Base-by-base conservation (phyloP, 1,140 invertebrate species). In the Ditylenchus dipsaci region DNA sequence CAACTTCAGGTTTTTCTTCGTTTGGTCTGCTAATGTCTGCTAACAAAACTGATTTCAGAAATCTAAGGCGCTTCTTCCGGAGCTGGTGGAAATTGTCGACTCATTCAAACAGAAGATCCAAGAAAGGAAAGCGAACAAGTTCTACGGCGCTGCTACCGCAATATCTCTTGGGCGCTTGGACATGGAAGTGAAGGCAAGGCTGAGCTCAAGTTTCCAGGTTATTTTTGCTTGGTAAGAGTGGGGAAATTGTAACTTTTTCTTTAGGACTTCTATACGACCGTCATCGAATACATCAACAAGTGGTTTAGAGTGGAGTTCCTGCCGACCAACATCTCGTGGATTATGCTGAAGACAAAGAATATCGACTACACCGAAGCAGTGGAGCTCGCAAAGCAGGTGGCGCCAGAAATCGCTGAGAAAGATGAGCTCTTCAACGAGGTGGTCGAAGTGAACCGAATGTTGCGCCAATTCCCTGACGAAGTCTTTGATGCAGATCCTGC, bases 221-320 rank as follows among this genome's bases (percentile, higher is more conserved):
- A 8, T 67, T 67, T 67, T 68, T 67, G 65, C 11, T 13, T n/a
- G 38, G 49, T 23, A 17, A 9, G n/a, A 38, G 11, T 65, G n/a
- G n/a, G 9, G 19, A 9, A 59, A 15, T 63, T 9, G 8, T 1
- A 65, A 13, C n/a, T 1, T 49, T 26, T 30, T 13, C n/a, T 38
- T 65, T 63, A 65, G 63, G 29, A 65, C 23, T 65, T 65, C 63
- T 65, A 65, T 21, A 59, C 11, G 29, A 65, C 29, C 21, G 63
- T 65, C 23, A 13, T 65, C 42, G 19, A 49, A 13, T 65, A 65
- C 58, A 63, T 65, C 21, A 49, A 65, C n/a, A 19, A 29, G n/a
- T 65, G 63, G 63, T 65, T 65, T n/a, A 38, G 29, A 61, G 49
- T 65, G 13, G 23, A 65, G 38, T 23, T 21, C 15, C 21, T 65